Conservation (phyloP, 2,888 invertebrate genomes). For the Argynnis bischoffii region DNA sequence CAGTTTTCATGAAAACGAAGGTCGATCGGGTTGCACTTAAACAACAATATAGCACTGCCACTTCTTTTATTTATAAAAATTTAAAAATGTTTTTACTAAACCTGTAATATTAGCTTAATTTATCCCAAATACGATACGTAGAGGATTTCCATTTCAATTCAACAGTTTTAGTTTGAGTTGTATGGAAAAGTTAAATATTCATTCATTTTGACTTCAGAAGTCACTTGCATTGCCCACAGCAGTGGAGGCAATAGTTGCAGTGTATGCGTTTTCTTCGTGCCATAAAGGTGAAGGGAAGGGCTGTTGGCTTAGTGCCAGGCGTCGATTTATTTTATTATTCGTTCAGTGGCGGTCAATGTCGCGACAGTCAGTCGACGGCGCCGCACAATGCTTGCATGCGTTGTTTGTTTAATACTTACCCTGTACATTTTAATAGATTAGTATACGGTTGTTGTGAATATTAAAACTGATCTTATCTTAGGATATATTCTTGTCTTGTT, state of each 20-base stretch:
- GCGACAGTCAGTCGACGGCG: slow-evolving; percentile 64
- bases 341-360: slow-evolving; percentile 79
- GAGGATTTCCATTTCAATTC: neutral
- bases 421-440: slow-evolving; percentile 53
- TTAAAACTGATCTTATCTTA: slow-evolving; percentile 32
- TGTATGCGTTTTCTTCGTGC: slow-evolving; percentile 29
- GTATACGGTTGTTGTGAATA: slow-evolving; percentile 29
- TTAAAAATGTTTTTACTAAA: neutral
- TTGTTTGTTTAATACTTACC: slow-evolving; percentile 56
- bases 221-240: slow-evolving; percentile 25
- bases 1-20: slow-evolving; percentile 78
- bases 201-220: slow-evolving; percentile 16
- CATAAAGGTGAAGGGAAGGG: slow-evolving; percentile 57
- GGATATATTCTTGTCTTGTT: slow-evolving; percentile 26
- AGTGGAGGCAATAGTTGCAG: slow-evolving; percentile 13
- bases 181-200: neutral
- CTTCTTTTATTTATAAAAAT: slow-evolving; percentile 5
- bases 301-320: slow-evolving; percentile 74
- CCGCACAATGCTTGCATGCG: slow-evolving; percentile 67
- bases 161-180: slow-evolving; percentile 1
- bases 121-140: neutral
- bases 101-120: slow-evolving; percentile 19
- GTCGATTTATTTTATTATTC: slow-evolving; percentile 79
- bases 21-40: slow-evolving; percentile 51
- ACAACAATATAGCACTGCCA: slow-evolving; percentile 16